Conservation (phyloP, 2,797 vertebrate genomes). For the Coregonus ussuriensis region DNA sequence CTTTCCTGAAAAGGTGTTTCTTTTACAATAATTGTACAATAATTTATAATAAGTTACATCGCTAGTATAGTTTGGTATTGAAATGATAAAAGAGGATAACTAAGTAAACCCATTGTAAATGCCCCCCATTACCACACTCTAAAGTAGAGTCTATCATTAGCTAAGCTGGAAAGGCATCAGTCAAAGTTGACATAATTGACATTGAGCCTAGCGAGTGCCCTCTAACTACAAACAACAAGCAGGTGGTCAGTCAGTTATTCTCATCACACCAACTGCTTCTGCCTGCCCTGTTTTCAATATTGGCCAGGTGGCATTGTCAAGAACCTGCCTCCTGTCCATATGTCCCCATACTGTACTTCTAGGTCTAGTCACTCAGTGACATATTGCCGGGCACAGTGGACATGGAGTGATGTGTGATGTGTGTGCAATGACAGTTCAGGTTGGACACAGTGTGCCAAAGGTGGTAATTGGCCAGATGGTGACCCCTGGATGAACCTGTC, state of each 20-base stretch:
- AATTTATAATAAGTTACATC: too few species aligned
- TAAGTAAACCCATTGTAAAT: too few species aligned
- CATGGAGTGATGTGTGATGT: slow-evolving; percentile 82
- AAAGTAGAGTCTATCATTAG: neutral
- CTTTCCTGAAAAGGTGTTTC: too few species aligned
- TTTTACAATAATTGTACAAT: too few species aligned
- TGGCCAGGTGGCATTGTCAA: slow-evolving; percentile 77
- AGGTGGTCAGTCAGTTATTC: slow-evolving; percentile 63
- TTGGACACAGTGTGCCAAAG: slow-evolving; percentile 86
- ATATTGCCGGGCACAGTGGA: slow-evolving; percentile 81
- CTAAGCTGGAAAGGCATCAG: neutral
- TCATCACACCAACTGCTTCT: slow-evolving; percentile 20
- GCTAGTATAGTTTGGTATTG: too few species aligned
- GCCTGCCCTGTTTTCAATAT: slow-evolving; percentile 63
- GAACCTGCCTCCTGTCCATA: slow-evolving; percentile 66
- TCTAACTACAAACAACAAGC: slow-evolving; percentile 59
- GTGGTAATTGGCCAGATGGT: slow-evolving; percentile 91
- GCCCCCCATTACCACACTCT: too few species aligned
- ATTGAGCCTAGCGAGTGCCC: slow-evolving; percentile 53
- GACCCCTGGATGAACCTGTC: slow-evolving; percentile 90
- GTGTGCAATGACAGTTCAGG: slow-evolving; percentile 86
- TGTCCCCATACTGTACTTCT: slow-evolving; percentile 58
- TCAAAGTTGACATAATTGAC: neutral
- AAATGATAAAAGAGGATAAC: too few species aligned
- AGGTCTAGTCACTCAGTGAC: slow-evolving; percentile 72